A percentile compares a stretch with the other conserved stretches of the same genome.
phyloP scores from a whole-genome alignment of 2,797 vertebrate genomes.

The Coranthus polyacanthus region DNA sequence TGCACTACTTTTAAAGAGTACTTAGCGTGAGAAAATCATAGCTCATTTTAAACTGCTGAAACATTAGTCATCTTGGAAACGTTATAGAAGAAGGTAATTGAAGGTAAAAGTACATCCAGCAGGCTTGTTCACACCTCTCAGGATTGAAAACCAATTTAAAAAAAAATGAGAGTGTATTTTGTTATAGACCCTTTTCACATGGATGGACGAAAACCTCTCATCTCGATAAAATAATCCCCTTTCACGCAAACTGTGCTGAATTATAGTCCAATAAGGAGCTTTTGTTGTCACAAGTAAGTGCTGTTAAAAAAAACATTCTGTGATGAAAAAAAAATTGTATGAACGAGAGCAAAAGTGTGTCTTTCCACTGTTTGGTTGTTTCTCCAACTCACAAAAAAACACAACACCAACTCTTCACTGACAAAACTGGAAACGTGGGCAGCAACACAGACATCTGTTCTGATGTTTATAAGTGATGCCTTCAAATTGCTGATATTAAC shows the following conservation, averaged over 20 bases:
- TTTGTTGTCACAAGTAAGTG: conserved; percentile 34
- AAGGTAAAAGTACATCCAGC: conserved; percentile 19
- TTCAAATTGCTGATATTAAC: conserved; percentile 18
- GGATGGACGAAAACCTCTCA: conserved; percentile 23
- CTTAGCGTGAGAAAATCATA: too few relatives aligned
- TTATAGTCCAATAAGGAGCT: conserved; percentile 49
- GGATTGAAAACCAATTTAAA: neutral
- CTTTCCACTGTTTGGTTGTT: conserved; percentile 15
- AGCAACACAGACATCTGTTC: conserved; percentile 17
- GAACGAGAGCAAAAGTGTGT: conserved; percentile 10
- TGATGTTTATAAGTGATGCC: conserved; percentile 26
- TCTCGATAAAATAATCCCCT: conserved; percentile 51
- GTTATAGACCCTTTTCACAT: conserved; percentile 24
- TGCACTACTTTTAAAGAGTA: neutral
- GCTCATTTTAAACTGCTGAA: neutral
- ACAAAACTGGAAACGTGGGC: conserved; percentile 17
- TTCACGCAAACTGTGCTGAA: conserved; percentile 45
- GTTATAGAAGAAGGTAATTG: neutral
- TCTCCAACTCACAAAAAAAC: conserved; percentile 22
- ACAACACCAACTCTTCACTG: conserved; percentile 3
- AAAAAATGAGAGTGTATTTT: conserved; percentile 1
- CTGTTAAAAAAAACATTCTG: conserved; percentile 33
- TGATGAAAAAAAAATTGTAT: conserved; percentile 13
- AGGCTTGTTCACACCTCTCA: conserved; percentile 2
- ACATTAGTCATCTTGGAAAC: neutral